Base-by-base conservation (phyloP, 2,113 vertebrate species). In the Channa maculata region DNA sequence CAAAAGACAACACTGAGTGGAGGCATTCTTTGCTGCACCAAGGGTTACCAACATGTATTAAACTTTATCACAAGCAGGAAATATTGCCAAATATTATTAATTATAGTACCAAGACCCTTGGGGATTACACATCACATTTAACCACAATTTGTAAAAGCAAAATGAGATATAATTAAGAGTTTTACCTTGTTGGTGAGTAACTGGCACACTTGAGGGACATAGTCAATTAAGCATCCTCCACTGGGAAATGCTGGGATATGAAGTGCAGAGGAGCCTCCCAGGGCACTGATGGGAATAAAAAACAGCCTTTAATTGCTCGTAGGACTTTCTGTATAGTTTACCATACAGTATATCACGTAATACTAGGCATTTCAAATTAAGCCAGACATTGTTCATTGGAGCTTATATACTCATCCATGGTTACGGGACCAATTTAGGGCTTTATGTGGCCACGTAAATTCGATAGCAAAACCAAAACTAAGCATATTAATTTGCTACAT, bases 191-290 rank as follows among this genome's bases (percentile, higher is more conserved):
- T 99, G 74, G 96, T 99, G 86, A 99, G 95, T 68, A 99, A 92
- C 89, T 98, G 97, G 92, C 97, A 99, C 13, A 99, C 96, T 94
- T 99, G 98, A 48, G 98, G 98, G 63, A 99, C 98, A 0, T 99
- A 99, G 91, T 99, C 98, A 0, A 99, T 98, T 72, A 99, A 96
- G 90, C 98, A 99, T 60, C 97, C 97, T 87, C 97, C 98, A 82
- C 96, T 89, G 36, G 98, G 98, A 89, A 99, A 99, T 75, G 96
- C 94, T 84, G 98, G 98, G 90, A 99, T 98, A 59, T 99, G 98
- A 87, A 99, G 96, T 46, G 98, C 97, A 3, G 97, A 98, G 11
- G 97, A 96, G 74, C 97, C 98, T 88, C 98, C 98, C 49, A 99
- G 95, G 0, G 98, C 98, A 86, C 98, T 99, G 93, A 77, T 88